phyloP scores from a whole-genome alignment of 2,888 invertebrate species.

The Scaptodrosophila latifasciaeformis region DNA sequence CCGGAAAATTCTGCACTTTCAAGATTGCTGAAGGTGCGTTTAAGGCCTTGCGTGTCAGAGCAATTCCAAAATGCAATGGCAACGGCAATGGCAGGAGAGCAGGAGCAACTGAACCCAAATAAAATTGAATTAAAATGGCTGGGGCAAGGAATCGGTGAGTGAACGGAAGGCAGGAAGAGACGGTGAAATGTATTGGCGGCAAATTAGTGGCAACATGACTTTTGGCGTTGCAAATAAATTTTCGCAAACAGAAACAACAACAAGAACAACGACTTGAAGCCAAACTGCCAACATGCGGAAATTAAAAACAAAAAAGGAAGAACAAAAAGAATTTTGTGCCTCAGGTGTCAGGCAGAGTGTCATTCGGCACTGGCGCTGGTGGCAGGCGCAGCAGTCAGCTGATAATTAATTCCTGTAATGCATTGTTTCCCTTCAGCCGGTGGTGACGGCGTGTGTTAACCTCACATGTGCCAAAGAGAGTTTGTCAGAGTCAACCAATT shows the following conservation, averaged over 20 bases:
- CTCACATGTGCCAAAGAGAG: not conserved
- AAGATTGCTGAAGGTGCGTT: conserved; percentile 14
- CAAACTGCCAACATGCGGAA: conserved; percentile 23
- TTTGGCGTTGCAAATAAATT: conserved; percentile 41
- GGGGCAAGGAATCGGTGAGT: not conserved
- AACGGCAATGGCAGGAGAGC: not conserved
- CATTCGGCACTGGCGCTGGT: conserved; percentile 1
- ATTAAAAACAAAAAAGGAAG: conserved; percentile 28
- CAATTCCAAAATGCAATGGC: not conserved
- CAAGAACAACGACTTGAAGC: conserved; percentile 9
- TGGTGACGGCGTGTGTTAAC: not conserved
- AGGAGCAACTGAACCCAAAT: conserved; percentile 6
- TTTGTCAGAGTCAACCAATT: not conserved
- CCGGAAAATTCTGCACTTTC: conserved; percentile 64
- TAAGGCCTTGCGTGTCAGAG: not conserved
- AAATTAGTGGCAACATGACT: conserved; percentile 47
- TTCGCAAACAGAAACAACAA: conserved; percentile 21
- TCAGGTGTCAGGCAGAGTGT: conserved; percentile 1
- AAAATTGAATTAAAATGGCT: conserved; percentile 16
- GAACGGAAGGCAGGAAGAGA: not conserved
- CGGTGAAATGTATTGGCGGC: conserved; percentile 27
- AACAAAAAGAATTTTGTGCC: not conserved
- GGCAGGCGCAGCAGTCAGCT: conserved; percentile 2
- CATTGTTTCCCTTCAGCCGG: conserved; percentile 6
- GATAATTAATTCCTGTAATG: conserved; percentile 34